Percentiles rank a stretch among this genome's conserved stretches.
Evolutionary conservation across 1,140 invertebrate species (phyloP).

Genomic region (Panagrolaimus sp.): DNA sequence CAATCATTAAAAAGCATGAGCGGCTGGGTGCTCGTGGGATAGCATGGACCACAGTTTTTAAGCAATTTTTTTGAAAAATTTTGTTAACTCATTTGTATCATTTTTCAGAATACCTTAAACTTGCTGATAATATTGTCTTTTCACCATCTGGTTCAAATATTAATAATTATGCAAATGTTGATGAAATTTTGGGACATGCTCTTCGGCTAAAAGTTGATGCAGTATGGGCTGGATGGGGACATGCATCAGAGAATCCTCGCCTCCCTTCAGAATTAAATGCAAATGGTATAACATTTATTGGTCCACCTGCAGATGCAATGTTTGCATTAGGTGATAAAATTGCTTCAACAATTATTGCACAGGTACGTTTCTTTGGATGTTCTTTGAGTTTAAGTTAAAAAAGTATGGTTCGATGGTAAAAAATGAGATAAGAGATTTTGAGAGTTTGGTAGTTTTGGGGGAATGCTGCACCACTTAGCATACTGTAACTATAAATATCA

Average conservation of each 20-base stretch:
- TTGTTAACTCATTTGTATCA: no score
- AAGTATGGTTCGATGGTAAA: conserved; percentile 14
- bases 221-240: conserved; percentile 93
- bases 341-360: conserved; percentile 89
- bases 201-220: conserved; percentile 64
- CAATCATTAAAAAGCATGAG: no score
- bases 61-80: no score
- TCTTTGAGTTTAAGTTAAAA: conserved; percentile 67
- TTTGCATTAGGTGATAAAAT: conserved; percentile 98
- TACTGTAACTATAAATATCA: no score
- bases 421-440: neutral
- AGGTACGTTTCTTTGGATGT: conserved; percentile 81
- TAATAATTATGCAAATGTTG: conserved; percentile 97
- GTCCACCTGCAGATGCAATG: conserved; percentile 93
- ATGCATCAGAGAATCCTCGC: conserved; percentile 92
- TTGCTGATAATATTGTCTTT: conserved; percentile 95
- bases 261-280: conserved; percentile 87
- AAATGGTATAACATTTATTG: conserved; percentile 69
- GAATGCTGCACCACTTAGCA: no score
- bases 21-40: no score
- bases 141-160: conserved; percentile 94
- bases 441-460: no score
- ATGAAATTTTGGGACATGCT: conserved; percentile 76
- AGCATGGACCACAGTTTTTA: no score
- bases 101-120: conserved; percentile 84